Base-by-base conservation (phyloP, 2,113 vertebrate genomes). In the Brachyistius frenatus region DNA sequence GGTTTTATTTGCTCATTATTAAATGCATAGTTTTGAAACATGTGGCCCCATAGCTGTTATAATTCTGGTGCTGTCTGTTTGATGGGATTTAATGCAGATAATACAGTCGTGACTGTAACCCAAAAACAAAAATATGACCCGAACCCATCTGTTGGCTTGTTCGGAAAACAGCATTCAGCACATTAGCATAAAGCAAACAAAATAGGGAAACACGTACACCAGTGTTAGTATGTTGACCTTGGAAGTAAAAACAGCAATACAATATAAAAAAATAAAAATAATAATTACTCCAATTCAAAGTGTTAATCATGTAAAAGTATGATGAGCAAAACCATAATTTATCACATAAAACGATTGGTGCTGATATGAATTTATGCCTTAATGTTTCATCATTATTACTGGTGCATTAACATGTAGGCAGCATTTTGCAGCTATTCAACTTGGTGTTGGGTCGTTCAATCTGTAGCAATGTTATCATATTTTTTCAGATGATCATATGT, bases 1-100 rank as follows among this genome's bases (percentile, higher is more conserved):
- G 57, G 65, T 73, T 81, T 84, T 75, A 72, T 81, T 80, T 73
- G 58, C 62, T 74, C 66, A 63, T 83, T 86, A 87, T 80, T 65
- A 75, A 89, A 87, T 68, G 69, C 67, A 83, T 69, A 61, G 35
- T 85, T 83, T 85, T 66, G 50, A 55, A 76, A 86, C 63, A 76
- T 73, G 33, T 61, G 60, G 33, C 58, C 44, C 46, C 15, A 58
- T 60, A 4, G 2, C 65, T 55, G 52, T 32, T 50, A 37, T 57
- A 33, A 77, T 73, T 53, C 47, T 10, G 46, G n/a, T 54, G 33
- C 53, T 16, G 53, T 64, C 63, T 66, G 32, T 66, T 69, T 74
- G 44, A 76, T 50, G 44, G 31, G 63, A 78, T 73, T 81, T 60
- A 68, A 73, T 44, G 15, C 35, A 55, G 44, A 71, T 85, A 75